Base-by-base conservation (phyloP, 2,888 invertebrate species). In the Fragum sueziense region DNA sequence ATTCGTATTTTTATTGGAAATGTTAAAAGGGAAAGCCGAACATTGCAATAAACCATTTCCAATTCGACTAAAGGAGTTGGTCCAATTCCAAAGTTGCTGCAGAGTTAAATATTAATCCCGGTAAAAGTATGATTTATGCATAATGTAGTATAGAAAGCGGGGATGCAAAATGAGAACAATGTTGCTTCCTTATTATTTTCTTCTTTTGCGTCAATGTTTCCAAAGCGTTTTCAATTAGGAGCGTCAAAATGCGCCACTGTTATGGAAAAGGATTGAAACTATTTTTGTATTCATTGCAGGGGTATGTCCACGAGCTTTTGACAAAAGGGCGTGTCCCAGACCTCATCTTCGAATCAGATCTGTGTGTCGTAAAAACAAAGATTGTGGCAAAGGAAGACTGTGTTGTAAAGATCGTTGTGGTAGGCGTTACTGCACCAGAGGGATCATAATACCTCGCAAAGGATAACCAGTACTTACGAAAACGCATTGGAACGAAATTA, bases 361-460 rank as follows among this genome's bases (percentile, higher is more conserved):
- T 20, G 61, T 29, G 33, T 61, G 61, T 33, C 20, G 17, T n/a
- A 33, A 33, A 3, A n/a, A 61, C 20, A 61, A 11, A 61, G 61
- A 61, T 20, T 61, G 61, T 61, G 33, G 61, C 20, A 61, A 61
- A 61, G 61, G 61, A 22, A 61, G 20, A 61, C 33, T 61, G 33
- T 61, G 61, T 20, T 61, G 61, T 61, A 61, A 20, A 6, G 61
- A 20, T 14, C 31, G 6, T 2, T 61, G 61, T 61, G 61, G 61
- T 29, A 22, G 33, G n/a, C 29, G 33, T 20, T 61, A 31, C 33
- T 61, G 61, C 33, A 61, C 61, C 3, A 25, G n/a, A n/a, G 61
- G 61, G 14, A 20, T 61, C 29, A n/a, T 27, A 22, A 14, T 57
- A 29, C 57, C 57, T n/a, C 2, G 57, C 2, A 2, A 27, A 25